phyloP scores from a whole-genome alignment of 2,797 vertebrate genomes.

The Buceros bicornis region DNA sequence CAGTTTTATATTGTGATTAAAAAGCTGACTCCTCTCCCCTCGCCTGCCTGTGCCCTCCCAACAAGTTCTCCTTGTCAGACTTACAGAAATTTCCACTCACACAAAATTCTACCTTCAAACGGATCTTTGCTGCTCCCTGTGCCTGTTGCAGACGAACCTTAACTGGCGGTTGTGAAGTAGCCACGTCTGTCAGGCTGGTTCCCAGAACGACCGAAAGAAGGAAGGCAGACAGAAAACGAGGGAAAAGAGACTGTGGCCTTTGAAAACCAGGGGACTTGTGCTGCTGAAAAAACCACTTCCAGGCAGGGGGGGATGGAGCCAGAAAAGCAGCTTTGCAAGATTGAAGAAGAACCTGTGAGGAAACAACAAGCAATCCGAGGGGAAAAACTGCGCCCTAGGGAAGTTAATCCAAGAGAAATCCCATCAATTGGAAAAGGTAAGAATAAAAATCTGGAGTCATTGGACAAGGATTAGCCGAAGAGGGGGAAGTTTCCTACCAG shows the following conservation, averaged over 20 bases:
- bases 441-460: slow-evolving; percentile 11
- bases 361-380: background rate
- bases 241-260: background rate
- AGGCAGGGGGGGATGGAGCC: background rate
- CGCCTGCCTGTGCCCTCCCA: background rate
- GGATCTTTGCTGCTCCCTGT: background rate
- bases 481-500: background rate
- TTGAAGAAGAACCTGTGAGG: background rate
- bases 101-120: background rate
- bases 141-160: background rate
- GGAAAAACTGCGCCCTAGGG: background rate
- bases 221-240: background rate
- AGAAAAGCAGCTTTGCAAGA: background rate
- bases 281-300: background rate
- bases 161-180: background rate
- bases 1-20: background rate
- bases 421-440: background rate
- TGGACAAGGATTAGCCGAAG: slow-evolving; percentile 10
- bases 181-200: background rate
- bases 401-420: background rate
- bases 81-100: background rate
- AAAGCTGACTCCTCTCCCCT: background rate
- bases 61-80: background rate
- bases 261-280: background rate
- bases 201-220: background rate